These are phyloP conservation scores for Smithornis capensis DNA, from an alignment of 2,113 vertebrate species.

Conservation along the genomic window DNA sequence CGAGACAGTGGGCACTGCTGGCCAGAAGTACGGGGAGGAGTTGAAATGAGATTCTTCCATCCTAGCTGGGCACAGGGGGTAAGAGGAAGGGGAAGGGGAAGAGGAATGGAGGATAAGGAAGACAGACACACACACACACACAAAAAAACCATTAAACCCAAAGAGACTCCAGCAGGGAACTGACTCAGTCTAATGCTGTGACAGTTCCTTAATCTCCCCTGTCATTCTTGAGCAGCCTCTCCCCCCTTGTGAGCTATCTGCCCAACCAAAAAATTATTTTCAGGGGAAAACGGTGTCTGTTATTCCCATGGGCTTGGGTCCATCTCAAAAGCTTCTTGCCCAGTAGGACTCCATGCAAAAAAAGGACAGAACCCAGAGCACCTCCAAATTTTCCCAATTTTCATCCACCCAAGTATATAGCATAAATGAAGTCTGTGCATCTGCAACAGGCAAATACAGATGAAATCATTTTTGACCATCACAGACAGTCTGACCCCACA, in stretches of 20 bases:
- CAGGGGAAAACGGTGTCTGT: background rate
- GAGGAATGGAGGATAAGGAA: slow-evolving; percentile 18
- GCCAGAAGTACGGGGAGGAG: slow-evolving; percentile 98
- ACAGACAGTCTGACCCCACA: background rate
- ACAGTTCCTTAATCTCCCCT: slow-evolving; percentile 37
- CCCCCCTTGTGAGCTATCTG: background rate
- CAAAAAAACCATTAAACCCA: slow-evolving; percentile 7
- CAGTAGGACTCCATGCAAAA: background rate
- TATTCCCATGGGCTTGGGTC: background rate
- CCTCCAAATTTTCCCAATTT: background rate
- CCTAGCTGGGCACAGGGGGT: slow-evolving; percentile 82
- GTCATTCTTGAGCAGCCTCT: background rate
- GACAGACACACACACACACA: slow-evolving; percentile 16
- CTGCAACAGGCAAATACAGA: slow-evolving; percentile 1
- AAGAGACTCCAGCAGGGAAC: slow-evolving; percentile 1
- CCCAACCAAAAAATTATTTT: background rate
- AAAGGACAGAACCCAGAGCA: background rate
- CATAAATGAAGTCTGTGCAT: background rate
- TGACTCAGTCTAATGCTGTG: slow-evolving; percentile 24
- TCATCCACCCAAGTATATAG: background rate
- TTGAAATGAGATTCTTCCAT: slow-evolving; percentile 99
- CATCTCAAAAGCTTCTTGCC: background rate
- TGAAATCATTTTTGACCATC: background rate
- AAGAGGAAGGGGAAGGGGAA: slow-evolving; percentile 41
- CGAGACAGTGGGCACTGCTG: slow-evolving; percentile 89